Percentiles rank a stretch among this genome's conserved stretches.
Evolutionary conservation across 2,113 vertebrate species (phyloP).

Genomic region (Eulemur rufifrons): DNA sequence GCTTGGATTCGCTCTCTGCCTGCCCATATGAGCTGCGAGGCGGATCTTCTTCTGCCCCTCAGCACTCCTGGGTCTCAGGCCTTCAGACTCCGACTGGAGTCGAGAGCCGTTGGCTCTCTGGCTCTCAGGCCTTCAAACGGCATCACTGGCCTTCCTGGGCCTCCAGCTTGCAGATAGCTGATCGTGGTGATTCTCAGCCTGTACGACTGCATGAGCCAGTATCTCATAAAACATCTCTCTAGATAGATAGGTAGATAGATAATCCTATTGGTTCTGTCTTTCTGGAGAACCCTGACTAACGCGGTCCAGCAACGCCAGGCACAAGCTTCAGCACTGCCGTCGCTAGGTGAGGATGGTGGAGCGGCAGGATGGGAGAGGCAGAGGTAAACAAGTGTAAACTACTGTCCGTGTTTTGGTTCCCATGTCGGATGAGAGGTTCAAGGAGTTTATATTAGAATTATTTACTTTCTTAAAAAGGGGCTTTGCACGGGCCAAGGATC

Average conservation of each 20-base stretch:
- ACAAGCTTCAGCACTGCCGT: not conserved
- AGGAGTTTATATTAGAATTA: not conserved
- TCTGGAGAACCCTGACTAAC: not conserved
- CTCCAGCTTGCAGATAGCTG: not conserved
- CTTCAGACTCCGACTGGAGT: not conserved
- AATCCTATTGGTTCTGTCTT: not conserved
- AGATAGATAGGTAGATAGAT: not conserved
- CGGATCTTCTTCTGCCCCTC: too few species aligned
- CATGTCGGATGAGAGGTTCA: not conserved
- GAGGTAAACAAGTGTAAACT: not conserved
- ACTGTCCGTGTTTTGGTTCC: not conserved
- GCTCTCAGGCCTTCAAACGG: not conserved
- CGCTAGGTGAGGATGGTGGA: not conserved
- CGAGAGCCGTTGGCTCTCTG: not conserved
- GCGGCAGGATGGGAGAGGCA: not conserved
- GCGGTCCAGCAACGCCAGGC: not conserved
- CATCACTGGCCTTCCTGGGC: not conserved
- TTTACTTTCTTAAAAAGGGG: not conserved
- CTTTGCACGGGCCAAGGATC: not conserved
- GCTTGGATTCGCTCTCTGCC: too few species aligned
- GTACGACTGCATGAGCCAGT: not conserved
- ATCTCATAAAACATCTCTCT: not conserved
- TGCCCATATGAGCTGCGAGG: too few species aligned
- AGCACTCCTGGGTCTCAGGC: not conserved
- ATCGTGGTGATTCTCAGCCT: not conserved